A percentile compares a stretch with the other conserved stretches of the same genome.
Evolutionary conservation across 2,113 vertebrate species (phyloP).

Genomic region (Caranx melampygus): DNA sequence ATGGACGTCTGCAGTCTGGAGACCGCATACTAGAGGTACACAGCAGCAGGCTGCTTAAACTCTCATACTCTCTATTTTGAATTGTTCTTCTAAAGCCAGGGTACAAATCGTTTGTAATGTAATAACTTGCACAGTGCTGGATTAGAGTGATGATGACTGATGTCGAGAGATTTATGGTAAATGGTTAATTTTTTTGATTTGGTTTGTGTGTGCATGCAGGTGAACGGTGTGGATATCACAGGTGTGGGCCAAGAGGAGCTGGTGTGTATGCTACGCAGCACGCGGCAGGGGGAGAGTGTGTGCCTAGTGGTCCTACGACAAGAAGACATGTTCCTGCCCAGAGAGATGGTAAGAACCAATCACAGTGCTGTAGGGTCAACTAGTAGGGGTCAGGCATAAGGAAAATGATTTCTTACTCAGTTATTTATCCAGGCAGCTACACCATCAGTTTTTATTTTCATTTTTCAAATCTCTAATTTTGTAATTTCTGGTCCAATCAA

Average conservation of each 20-base stretch:
- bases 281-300: conserved; percentile 93
- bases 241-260: conserved; percentile 94
- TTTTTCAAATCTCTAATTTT: conserved; percentile 24
- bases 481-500: conserved; percentile 43
- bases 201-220: conserved; percentile 79
- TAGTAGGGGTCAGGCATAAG: neutral
- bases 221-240: conserved; percentile 92
- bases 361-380: neutral
- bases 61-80: neutral
- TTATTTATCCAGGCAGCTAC: neutral
- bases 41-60: neutral
- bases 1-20: conserved; percentile 95
- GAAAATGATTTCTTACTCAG: neutral
- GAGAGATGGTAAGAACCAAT: conserved; percentile 92
- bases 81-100: neutral
- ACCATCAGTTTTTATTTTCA: neutral
- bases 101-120: neutral
- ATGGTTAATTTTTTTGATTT: too few relatives aligned
- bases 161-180: too few relatives aligned
- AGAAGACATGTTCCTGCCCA: conserved; percentile 92
- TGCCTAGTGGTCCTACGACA: conserved; percentile 90
- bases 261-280: conserved; percentile 94
- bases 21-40: conserved; percentile 96
- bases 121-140: too few relatives aligned
- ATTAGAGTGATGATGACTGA: neutral